A percentile compares a stretch with the other conserved stretches of the same genome.
Conservation (phyloP, 2,797 vertebrate species). For the Cryptoblepharus egeriae region DNA sequence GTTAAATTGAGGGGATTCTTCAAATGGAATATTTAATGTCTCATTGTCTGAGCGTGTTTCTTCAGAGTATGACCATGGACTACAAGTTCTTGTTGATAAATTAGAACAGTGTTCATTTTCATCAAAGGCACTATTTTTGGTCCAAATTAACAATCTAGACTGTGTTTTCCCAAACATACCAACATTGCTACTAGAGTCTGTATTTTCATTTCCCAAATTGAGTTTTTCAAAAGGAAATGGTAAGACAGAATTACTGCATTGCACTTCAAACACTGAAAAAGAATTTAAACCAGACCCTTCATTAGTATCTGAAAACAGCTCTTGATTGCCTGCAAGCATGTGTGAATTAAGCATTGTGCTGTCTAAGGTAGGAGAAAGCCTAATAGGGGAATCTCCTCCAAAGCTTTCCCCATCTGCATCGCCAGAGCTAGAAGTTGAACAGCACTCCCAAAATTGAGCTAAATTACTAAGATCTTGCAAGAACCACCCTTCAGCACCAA, state of each 20-base stretch:
- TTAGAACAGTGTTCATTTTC: slow-evolving; percentile 99
- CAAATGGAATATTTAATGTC: slow-evolving; percentile 86
- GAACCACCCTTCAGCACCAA: slow-evolving; percentile 89
- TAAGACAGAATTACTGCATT: slow-evolving; percentile 95
- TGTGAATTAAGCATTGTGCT: slow-evolving; percentile 87
- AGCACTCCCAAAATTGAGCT: slow-evolving; percentile 98
- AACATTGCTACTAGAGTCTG: slow-evolving; percentile 93
- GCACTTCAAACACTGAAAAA: slow-evolving; percentile 98
- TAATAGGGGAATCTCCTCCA: slow-evolving; percentile 90
- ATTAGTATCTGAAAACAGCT: slow-evolving; percentile 88
- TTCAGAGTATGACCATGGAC: slow-evolving; percentile 99
- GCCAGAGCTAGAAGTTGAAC: slow-evolving; percentile 94
- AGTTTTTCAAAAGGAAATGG: slow-evolving; percentile 93
- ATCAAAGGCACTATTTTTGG: slow-evolving; percentile 99
- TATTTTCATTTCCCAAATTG: slow-evolving; percentile 85
- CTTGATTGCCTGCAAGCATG: slow-evolving; percentile 86
- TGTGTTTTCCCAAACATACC: slow-evolving; percentile 95
- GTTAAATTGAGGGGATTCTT: slow-evolving; percentile 88
- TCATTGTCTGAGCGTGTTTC: slow-evolving; percentile 98
- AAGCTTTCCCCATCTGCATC: slow-evolving; percentile 97
- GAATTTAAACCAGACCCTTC: slow-evolving; percentile 90
- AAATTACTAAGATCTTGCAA: slow-evolving; percentile 93
- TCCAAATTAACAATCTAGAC: slow-evolving; percentile 99
- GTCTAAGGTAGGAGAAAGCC: slow-evolving; percentile 90
- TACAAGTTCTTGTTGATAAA: slow-evolving; percentile 98